phyloP scores from a whole-genome alignment of 2,797 vertebrate species.

The Anableps anableps region DNA sequence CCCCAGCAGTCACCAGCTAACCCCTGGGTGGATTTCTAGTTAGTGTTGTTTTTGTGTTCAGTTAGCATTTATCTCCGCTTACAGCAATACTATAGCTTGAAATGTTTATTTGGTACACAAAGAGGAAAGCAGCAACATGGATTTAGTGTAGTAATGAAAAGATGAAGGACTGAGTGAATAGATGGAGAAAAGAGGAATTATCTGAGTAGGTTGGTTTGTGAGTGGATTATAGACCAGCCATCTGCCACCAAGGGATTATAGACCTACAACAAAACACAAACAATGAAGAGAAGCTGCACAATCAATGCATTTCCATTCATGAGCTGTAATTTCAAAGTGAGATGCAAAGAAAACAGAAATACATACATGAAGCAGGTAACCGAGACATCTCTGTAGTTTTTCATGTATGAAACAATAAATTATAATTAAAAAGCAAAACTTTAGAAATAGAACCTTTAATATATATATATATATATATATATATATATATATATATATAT shows the following conservation, averaged over 20 bases:
- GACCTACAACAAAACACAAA: constrained; percentile 50
- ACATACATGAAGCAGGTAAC: not conserved
- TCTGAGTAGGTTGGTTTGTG: constrained; percentile 54
- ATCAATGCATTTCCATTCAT: not conserved
- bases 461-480: no score
- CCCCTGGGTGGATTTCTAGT: not conserved
- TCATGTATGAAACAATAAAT: not conserved
- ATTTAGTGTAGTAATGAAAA: constrained; percentile 18
- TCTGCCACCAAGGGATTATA: constrained; percentile 74
- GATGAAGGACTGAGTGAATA: constrained; percentile 37
- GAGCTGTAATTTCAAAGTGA: not conserved
- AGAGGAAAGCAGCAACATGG: constrained; percentile 19
- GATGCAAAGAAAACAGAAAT: not conserved
- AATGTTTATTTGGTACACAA: not conserved
- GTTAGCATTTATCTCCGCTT: not conserved
- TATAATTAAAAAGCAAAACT: not conserved
- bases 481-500: no score
- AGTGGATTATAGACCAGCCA: constrained; percentile 70
- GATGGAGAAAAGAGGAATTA: constrained; percentile 65
- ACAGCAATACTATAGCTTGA: not conserved
- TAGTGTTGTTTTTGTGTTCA: not conserved
- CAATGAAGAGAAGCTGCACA: constrained; percentile 26
- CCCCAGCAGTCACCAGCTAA: not conserved
- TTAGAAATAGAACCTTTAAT: not conserved
- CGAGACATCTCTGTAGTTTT: not conserved